Evolutionary conservation across 2,797 vertebrate species (phyloP).

Genomic region (Acestrorhynchus altus): DNA sequence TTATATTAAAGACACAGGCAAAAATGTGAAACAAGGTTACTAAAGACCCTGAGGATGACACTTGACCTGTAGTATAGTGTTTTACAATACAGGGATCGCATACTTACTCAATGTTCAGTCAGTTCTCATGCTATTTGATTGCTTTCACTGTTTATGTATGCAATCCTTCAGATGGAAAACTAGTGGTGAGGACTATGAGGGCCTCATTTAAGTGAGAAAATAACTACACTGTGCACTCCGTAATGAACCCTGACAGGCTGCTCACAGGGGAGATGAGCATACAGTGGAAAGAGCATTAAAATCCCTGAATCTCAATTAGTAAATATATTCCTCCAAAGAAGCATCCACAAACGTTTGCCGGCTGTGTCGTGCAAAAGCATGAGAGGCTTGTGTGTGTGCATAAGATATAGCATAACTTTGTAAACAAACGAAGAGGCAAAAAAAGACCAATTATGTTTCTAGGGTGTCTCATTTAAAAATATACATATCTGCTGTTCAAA

Average conservation of each 20-base stretch:
- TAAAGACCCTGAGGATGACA: conserved; percentile 17
- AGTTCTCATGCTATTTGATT: background rate
- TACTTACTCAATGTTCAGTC: background rate
- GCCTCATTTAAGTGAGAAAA: conserved; percentile 20
- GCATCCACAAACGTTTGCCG: background rate
- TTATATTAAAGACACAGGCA: conserved; percentile 39
- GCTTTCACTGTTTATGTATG: background rate
- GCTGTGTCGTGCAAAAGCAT: background rate
- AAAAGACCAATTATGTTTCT: conserved; percentile 8
- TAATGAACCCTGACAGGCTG: conserved; percentile 12
- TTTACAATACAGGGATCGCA: background rate
- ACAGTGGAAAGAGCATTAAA: conserved; percentile 5
- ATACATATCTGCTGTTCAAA: conserved; percentile 6
- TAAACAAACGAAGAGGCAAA: background rate
- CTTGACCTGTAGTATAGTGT: background rate
- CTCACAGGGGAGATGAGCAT: background rate
- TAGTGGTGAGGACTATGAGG: background rate
- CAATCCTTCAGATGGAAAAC: background rate
- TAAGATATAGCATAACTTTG: conserved; percentile 14
- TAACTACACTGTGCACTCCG: conserved; percentile 8
- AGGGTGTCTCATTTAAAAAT: conserved; percentile 1
- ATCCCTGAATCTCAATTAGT: conserved; percentile 30
- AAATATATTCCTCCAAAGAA: conserved; percentile 13
- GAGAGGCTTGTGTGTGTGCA: background rate
- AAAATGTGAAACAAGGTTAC: conserved; percentile 26